A percentile compares a stretch with the other conserved stretches of the same genome.
These are phyloP conservation scores for Cosmia pyralina DNA, from an alignment of 2,888 invertebrate species.

Conservation along the genomic window DNA sequence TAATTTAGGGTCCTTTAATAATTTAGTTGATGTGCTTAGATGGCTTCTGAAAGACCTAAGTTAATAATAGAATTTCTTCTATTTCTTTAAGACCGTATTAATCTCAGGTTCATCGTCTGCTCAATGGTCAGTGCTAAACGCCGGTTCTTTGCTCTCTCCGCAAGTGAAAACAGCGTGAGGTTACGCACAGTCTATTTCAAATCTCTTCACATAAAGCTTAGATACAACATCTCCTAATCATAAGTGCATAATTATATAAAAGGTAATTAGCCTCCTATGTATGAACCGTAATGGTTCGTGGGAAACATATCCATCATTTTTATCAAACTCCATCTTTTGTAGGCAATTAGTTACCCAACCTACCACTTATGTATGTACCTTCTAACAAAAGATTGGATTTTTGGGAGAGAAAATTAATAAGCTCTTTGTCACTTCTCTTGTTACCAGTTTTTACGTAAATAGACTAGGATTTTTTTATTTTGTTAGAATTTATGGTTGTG, in stretches of 20 bases:
- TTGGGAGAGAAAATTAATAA: constrained; percentile 23
- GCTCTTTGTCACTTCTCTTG: not conserved
- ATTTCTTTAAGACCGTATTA: not conserved
- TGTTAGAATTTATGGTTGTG: not conserved
- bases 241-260: constrained; percentile 59
- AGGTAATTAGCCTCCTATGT: constrained; percentile 52
- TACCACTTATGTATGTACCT: constrained; percentile 43
- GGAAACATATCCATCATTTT: constrained; percentile 59
- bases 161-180: constrained; percentile 30
- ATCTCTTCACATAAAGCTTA: constrained; percentile 44
- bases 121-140: not conserved
- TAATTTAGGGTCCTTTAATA: not conserved
- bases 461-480: not conserved
- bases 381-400: constrained; percentile 20
- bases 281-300: constrained; percentile 53
- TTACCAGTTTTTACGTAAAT: not conserved
- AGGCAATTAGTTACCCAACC: constrained; percentile 59
- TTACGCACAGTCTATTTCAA: constrained; percentile 24
- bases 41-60: not conserved
- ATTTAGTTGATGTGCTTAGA: not conserved
- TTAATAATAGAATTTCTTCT: not conserved
- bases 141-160: not conserved
- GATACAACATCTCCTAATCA: constrained; percentile 24
- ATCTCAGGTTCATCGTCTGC: constrained; percentile 6
- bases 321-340: constrained; percentile 62